Conservation (phyloP, 2,888 invertebrate genomes). For the Xestia rhomboidea region DNA sequence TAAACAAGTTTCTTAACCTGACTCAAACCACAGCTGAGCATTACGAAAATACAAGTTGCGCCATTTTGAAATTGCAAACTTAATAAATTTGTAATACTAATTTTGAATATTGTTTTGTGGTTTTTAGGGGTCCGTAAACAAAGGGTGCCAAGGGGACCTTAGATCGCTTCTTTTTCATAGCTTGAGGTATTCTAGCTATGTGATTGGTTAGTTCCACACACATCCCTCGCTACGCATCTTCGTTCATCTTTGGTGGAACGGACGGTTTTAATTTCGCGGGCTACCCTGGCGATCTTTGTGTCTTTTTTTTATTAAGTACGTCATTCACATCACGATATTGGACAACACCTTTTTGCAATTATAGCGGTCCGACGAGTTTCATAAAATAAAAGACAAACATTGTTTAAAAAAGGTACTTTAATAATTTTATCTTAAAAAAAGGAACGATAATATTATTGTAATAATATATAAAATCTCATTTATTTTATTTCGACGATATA, state of each 20-base stretch:
- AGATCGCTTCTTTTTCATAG: no score
- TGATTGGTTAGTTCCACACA: no score
- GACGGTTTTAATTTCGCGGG: no score
- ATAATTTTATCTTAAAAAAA: slow-evolving; percentile 42
- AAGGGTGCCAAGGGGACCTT: neutral
- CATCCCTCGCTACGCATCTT: no score
- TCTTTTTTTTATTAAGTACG: neutral
- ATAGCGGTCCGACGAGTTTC: neutral
- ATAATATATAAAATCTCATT: slow-evolving; percentile 51
- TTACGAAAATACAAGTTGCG: slow-evolving; percentile 40
- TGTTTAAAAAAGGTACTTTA: slow-evolving; percentile 40
- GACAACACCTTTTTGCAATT: neutral
- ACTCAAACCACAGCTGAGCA: slow-evolving; percentile 7
- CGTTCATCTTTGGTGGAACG: no score
- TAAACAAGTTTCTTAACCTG: slow-evolving; percentile 49
- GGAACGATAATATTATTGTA: slow-evolving; percentile 27
- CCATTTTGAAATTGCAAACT: slow-evolving; percentile 33
- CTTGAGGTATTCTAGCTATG: no score
- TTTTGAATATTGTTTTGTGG: slow-evolving; percentile 14
- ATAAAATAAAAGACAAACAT: neutral
- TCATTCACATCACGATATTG: neutral
- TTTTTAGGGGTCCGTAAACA: neutral
- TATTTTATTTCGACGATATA: slow-evolving; percentile 32
- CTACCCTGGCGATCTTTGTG: no score
- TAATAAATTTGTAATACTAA: slow-evolving; percentile 13